Evolutionary conservation across 1,140 invertebrate genomes (phyloP), one percentile per base, ranked within the genome.

Genomic region (Pachypeltis micranthus): DNA sequence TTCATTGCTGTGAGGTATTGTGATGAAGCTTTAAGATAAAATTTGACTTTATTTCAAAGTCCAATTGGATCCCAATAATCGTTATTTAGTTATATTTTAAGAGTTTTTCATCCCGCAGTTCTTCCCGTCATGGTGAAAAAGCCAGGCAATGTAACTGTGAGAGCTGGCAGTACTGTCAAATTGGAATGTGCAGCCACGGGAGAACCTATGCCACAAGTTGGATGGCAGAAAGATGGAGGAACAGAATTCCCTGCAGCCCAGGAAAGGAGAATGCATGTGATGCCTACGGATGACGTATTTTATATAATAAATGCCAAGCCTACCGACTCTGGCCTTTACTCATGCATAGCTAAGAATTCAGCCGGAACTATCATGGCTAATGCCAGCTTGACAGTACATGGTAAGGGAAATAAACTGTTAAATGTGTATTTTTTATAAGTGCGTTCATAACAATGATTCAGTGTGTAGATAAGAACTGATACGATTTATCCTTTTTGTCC

Each of bases 201-300:
- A 1, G 86, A 90, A 68, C 94, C 94, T 0, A 75, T 79, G 25
- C 94, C 94, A 29, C 84, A 92, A 74, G 92, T 96, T 66, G 85
- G 88, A 0, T 91, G 93, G 85, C 86, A 91, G 69, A 96, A 97
- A 75, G 93, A 96, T 77, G 90, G 88, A n/a, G 90, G 88, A 0
- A 89, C 90, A 72, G 88, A 95, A 74, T 97, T 98, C 74, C 93
- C 93, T 10, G 94, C 95, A 7, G 94, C 94, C 16, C 80, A 87
- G 62, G 94, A 97, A 73, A 82, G 93, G 44, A 78, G 95, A 24
- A 88, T 98, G 84, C 87, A 91, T 73, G 90, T 96, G 31, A 91
- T 93, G 81, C 86, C 89, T 0, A 84, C 84, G 24, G 93, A 97
- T 74, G 89, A 95, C 74, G 84, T 87, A 1, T 91, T 96, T 69